A percentile compares a stretch with the other conserved stretches of the same genome.
These are phyloP conservation scores for Sesia apiformis DNA, from an alignment of 2,888 invertebrate species.

Conservation along the genomic window DNA sequence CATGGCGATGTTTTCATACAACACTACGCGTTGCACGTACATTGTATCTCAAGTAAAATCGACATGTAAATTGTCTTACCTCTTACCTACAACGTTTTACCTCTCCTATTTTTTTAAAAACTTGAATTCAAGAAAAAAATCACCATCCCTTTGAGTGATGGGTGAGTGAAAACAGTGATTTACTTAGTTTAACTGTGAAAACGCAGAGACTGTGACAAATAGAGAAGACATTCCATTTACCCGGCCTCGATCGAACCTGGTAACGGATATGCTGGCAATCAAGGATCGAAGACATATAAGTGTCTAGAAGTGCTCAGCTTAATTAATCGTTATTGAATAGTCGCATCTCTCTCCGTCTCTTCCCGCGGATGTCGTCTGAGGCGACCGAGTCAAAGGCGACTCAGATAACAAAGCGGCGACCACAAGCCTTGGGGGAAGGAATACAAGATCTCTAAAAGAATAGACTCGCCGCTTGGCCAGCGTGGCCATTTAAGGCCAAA, in stretches of 20 bases:
- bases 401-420: neutral
- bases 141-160: neutral
- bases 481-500: no score
- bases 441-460: no score
- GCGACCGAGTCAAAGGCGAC: no score
- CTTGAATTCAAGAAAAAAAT: neutral
- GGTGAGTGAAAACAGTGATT: neutral
- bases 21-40: no score
- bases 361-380: no score
- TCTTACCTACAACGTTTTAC: neutral
- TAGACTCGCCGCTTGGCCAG: no score
- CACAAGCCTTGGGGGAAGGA: no score
- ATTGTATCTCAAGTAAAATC: no score
- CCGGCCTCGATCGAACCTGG: neutral
- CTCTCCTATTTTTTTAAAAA: neutral
- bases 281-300: neutral
- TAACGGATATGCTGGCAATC: neutral
- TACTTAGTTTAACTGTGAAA: neutral
- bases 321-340: no score
- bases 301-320: neutral
- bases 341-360: no score
- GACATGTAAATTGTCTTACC: no score
- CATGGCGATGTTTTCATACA: no score
- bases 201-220: neutral
- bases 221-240: neutral